These are phyloP conservation scores for Aphaenogaster ashmeadi DNA, from an alignment of 1,140 invertebrate species.

Conservation along the genomic window DNA sequence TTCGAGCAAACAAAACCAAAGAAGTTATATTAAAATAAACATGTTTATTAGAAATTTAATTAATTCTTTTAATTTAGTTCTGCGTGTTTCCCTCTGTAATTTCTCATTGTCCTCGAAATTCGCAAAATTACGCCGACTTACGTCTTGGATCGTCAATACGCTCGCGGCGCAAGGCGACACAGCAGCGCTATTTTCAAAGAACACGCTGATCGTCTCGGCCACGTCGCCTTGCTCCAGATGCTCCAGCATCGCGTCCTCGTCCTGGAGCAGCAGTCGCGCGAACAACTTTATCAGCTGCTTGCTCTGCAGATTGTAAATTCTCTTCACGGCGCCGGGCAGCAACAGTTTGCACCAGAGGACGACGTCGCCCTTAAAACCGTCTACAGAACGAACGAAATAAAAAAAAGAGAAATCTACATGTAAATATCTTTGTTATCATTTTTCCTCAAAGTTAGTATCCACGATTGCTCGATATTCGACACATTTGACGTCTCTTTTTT, in stretches of 20 bases:
- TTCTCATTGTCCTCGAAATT: neutral
- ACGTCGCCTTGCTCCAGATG: conserved; percentile 96
- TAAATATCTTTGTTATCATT: neutral
- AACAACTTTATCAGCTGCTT: conserved; percentile 97
- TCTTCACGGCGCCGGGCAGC: conserved; percentile 93
- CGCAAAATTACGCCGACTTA: conserved; percentile 72
- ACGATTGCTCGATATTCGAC: neutral
- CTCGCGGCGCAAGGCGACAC: conserved; percentile 90
- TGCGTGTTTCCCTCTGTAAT: neutral
- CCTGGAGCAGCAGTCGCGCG: conserved; percentile 92
- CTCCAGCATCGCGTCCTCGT: conserved; percentile 94
- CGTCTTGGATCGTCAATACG: conserved; percentile 91
- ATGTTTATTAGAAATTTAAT: neutral
- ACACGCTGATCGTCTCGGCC: conserved; percentile 94
- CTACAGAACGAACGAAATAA: conserved; percentile 77
- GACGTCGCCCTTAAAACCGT: conserved; percentile 92
- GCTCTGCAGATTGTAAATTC: conserved; percentile 96
- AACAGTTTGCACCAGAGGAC: conserved; percentile 94
- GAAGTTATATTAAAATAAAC: too few species aligned
- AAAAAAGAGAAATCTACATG: neutral
- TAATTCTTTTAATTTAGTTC: neutral
- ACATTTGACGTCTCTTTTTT: neutral
- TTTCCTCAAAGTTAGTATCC: neutral
- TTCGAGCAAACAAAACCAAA: too few species aligned
- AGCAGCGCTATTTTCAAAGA: conserved; percentile 91